Percentiles rank a stretch among this genome's conserved stretches.
Conservation (phyloP, 1,140 invertebrate species). For the Bombus impatiens region DNA sequence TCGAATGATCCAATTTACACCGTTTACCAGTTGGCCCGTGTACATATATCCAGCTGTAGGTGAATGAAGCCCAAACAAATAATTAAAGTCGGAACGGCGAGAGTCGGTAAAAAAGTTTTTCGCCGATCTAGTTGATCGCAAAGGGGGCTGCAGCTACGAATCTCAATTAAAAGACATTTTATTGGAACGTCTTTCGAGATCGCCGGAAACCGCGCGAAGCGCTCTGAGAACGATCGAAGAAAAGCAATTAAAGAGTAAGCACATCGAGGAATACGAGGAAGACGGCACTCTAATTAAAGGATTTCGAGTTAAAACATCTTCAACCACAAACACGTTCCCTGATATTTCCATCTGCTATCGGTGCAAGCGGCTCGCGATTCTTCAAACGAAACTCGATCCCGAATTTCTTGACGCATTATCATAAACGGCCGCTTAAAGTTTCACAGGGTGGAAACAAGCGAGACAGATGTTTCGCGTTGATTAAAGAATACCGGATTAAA, state of each 20-base stretch:
- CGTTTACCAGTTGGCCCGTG: background rate
- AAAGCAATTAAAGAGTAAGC: slow-evolving; percentile 68
- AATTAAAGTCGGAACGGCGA: slow-evolving; percentile 12
- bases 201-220: slow-evolving; percentile 4
- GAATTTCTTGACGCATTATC: slow-evolving; percentile 19
- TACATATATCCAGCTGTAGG: slow-evolving; percentile 7
- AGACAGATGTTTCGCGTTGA: slow-evolving; percentile 41
- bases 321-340: slow-evolving; percentile 2
- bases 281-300: slow-evolving; percentile 58
- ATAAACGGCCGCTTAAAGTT: slow-evolving; percentile 43
- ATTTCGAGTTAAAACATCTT: slow-evolving; percentile 66
- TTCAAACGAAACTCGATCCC: background rate
- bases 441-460: background rate
- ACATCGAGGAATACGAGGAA: slow-evolving; percentile 42
- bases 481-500: slow-evolving; percentile 53
- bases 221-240: slow-evolving; percentile 43
- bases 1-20: background rate
- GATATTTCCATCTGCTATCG: background rate
- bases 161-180: slow-evolving; percentile 47
- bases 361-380: background rate
- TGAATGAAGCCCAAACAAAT: slow-evolving; percentile 12
- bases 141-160: slow-evolving; percentile 3
- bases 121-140: slow-evolving; percentile 17
- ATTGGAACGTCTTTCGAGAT: slow-evolving; percentile 26
- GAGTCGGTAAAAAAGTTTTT: slow-evolving; percentile 28